Percentiles rank a stretch among this genome's conserved stretches.
Evolutionary conservation across 2,113 vertebrate species (phyloP).

Genomic region (Tragelaphus imberbis): DNA sequence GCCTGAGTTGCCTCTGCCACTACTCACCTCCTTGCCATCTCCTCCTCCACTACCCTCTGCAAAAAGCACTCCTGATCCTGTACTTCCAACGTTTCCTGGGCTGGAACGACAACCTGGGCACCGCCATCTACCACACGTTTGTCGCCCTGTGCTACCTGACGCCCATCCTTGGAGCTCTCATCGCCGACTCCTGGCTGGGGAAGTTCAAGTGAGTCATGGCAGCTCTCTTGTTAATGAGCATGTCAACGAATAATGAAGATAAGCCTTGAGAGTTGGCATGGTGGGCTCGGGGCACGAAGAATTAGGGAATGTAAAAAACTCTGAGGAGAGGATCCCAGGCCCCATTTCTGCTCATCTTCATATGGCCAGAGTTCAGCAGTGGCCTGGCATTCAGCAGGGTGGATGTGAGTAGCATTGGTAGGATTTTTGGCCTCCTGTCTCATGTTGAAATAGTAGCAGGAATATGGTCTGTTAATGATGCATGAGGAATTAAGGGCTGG

Average conservation of each 20-base stretch:
- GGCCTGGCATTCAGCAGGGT: neutral
- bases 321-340: neutral
- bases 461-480: neutral
- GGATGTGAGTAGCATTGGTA: neutral
- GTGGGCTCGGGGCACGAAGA: neutral
- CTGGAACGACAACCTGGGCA: slow-evolving; percentile 89
- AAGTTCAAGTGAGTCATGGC: slow-evolving; percentile 91
- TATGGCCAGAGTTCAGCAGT: neutral
- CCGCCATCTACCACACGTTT: slow-evolving; percentile 93
- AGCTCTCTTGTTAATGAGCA: neutral
- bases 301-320: too few relatives aligned
- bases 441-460: neutral
- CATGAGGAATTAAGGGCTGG: neutral
- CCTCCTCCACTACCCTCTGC: neutral
- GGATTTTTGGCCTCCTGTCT: neutral
- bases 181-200: slow-evolving; percentile 96
- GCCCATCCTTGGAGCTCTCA: slow-evolving; percentile 91
- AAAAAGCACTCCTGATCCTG: slow-evolving; percentile 90
- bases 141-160: slow-evolving; percentile 95
- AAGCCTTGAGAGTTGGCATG: too few relatives aligned
- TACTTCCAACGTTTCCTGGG: slow-evolving; percentile 91
- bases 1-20: fast-evolving
- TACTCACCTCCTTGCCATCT: neutral
- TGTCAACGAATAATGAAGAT: neutral
- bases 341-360: fast-evolving